Evolutionary conservation across 1,140 invertebrate genomes (phyloP), one percentile per base, ranked within the genome.

Genomic region (Lanistes nyassanus): DNA sequence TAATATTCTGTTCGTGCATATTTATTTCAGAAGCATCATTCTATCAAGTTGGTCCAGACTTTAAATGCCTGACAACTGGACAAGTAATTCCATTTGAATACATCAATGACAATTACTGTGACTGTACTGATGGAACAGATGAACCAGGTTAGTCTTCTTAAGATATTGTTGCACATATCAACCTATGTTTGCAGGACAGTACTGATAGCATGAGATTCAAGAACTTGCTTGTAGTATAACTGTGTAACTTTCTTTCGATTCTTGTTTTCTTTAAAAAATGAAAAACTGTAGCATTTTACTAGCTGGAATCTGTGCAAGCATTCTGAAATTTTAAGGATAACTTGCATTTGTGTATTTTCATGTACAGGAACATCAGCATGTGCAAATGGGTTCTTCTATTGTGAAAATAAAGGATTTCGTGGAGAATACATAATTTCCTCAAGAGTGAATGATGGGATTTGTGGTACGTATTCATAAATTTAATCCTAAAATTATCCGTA

Each of bases 31-130:
- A 81, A 77, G 79, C 85, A 66, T 81, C 81, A 51, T 76, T 75
- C 31, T 87, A 86, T 73, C 68, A 80, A 47, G 69, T 36, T 47
- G 81, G 76, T 21, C 79, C 78, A 26, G 71, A 56, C 19, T 86
- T 86, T 70, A 75, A 37, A 36, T 88, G 85, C 75, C n/a, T 85
- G 31, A 79, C 81, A 76, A 76, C 76, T 36, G 81, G 76, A 60
- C 56, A 77, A 53, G 60, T 70, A 34, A 94, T 99, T 86, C 94
- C 95, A 2, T 98, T 95, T 89, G 90, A 91, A 36, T 92, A 94
- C 84, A 93, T 99, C 29, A 99, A 99, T 90, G 98, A 99, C 89
- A 96, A 99, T 90, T 99, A 97, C 89, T 99, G 98, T 91, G 98
- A 99, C 90, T 99, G 98, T 90, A 89, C 90, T 23, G 91, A 91